Evolutionary conservation across 1,140 invertebrate genomes (phyloP).

Genomic region (Gyrodactylus salaris): DNA sequence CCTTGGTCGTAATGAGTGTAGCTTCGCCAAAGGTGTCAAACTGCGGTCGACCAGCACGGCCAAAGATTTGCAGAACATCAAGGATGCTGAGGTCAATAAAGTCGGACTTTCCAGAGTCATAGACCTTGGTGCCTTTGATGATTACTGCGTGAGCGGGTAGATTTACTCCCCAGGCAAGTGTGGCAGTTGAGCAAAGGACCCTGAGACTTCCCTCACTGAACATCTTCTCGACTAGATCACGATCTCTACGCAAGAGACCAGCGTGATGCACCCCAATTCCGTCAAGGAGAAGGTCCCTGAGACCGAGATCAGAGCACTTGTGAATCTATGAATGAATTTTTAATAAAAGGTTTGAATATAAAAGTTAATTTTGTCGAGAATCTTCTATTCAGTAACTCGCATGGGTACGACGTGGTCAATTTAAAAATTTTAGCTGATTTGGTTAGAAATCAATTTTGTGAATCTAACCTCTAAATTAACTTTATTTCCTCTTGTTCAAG

Average conservation of each 20-base stretch:
- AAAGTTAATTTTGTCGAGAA: no score
- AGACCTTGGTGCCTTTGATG: slow-evolving; percentile 83
- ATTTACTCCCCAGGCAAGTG: slow-evolving; percentile 95
- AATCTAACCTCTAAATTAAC: no score
- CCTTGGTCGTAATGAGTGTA: slow-evolving; percentile 66
- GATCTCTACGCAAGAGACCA: slow-evolving; percentile 50
- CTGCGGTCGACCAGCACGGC: slow-evolving; percentile 58
- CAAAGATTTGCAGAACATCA: slow-evolving; percentile 96
- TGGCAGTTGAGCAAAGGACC: slow-evolving; percentile 78
- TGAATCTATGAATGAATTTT: slow-evolving; percentile 26
- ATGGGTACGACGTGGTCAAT: no score
- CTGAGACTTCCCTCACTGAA: slow-evolving; percentile 45
- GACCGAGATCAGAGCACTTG: slow-evolving; percentile 25
- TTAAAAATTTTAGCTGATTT: no score
- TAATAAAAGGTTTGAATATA: no score
- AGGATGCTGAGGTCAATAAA: slow-evolving; percentile 79
- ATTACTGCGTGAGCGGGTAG: slow-evolving; percentile 83
- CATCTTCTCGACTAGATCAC: slow-evolving; percentile 25
- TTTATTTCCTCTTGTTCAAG: neutral
- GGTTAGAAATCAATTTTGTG: no score
- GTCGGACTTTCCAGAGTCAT: slow-evolving; percentile 64
- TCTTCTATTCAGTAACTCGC: no score
- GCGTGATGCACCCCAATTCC: slow-evolving; percentile 88
- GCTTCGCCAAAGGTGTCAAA: slow-evolving; percentile 43
- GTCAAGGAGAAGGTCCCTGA: slow-evolving; percentile 33